Evolutionary conservation across 2,888 invertebrate species (phyloP).

Genomic region (Laothoe populi): DNA sequence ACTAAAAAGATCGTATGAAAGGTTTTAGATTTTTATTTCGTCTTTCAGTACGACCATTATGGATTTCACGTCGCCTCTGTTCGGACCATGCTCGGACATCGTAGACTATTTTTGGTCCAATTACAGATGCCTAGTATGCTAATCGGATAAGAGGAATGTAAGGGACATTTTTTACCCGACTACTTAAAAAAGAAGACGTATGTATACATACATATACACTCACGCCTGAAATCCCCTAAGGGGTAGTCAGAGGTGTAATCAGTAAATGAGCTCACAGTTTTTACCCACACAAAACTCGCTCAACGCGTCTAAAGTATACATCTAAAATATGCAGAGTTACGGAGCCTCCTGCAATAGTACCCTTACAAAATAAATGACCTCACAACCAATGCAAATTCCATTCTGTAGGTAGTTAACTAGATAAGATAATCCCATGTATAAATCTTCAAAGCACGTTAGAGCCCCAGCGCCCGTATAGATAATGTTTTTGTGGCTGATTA

Average conservation of each 20-base stretch:
- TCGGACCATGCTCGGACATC: background rate
- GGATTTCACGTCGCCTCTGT: constrained; percentile 23
- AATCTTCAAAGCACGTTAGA: background rate
- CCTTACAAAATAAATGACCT: background rate
- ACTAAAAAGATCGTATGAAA: constrained; percentile 2
- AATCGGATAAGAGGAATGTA: constrained; percentile 10
- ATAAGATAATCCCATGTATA: background rate
- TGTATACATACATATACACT: too few species aligned
- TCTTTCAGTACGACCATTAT: constrained; percentile 27
- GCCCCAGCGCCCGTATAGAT: background rate
- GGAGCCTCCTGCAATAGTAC: background rate
- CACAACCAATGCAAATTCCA: background rate
- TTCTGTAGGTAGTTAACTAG: background rate
- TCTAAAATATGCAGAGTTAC: too few species aligned
- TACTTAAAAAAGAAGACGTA: too few species aligned
- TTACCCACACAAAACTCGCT: too few species aligned
- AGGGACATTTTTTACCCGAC: background rate
- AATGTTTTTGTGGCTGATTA: background rate
- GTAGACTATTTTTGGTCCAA: constrained; percentile 15
- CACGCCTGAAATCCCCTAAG: too few species aligned
- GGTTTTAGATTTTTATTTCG: constrained; percentile 31
- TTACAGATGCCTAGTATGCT: constrained; percentile 11
- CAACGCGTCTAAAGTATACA: background rate
- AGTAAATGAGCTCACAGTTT: too few species aligned
- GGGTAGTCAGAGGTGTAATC: too few species aligned